phyloP scores from a whole-genome alignment of 2,888 invertebrate species.

The Meghimatium bilineatum region DNA sequence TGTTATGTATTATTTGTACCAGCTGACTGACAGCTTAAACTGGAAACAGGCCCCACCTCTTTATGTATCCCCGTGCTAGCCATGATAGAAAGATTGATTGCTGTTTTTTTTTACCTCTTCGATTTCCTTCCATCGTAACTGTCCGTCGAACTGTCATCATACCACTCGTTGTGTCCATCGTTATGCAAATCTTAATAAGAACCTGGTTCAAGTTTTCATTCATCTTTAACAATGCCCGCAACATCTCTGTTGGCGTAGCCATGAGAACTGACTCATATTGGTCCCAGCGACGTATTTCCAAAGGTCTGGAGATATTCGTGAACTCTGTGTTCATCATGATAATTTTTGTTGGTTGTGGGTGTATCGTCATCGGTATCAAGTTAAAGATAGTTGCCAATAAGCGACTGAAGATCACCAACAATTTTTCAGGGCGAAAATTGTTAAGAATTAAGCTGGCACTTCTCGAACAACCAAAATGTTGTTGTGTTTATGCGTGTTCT shows the following conservation, averaged over 20 bases:
- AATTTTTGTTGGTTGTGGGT: constrained; percentile 9
- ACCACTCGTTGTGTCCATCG: neutral
- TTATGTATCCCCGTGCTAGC: constrained; percentile 16
- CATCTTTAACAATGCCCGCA: neutral
- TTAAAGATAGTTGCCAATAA: constrained; percentile 13
- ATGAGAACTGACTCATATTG: constrained; percentile 13
- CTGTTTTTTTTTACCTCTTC: constrained; percentile 39
- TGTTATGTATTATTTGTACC: constrained; percentile 28
- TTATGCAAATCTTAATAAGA: constrained; percentile 21
- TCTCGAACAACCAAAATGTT: constrained; percentile 15
- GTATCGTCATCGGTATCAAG: constrained; percentile 30
- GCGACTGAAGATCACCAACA: neutral
- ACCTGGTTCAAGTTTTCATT: constrained; percentile 32
- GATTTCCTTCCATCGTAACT: constrained; percentile 24
- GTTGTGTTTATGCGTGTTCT: constrained; percentile 7
- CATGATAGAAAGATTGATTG: constrained; percentile 31
- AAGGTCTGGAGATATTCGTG: neutral
- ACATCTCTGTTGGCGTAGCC: constrained; percentile 7
- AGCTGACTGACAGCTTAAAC: constrained; percentile 22
- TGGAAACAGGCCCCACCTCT: constrained; percentile 8
- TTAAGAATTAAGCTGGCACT: neutral
- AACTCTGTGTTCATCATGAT: neutral
- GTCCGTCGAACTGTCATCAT: constrained; percentile 9
- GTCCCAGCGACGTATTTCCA: neutral
- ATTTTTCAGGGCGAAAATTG: neutral